These are phyloP conservation scores for Coryphaenoides rupestris DNA, from an alignment of 2,113 vertebrate genomes.

Conservation along the genomic window DNA sequence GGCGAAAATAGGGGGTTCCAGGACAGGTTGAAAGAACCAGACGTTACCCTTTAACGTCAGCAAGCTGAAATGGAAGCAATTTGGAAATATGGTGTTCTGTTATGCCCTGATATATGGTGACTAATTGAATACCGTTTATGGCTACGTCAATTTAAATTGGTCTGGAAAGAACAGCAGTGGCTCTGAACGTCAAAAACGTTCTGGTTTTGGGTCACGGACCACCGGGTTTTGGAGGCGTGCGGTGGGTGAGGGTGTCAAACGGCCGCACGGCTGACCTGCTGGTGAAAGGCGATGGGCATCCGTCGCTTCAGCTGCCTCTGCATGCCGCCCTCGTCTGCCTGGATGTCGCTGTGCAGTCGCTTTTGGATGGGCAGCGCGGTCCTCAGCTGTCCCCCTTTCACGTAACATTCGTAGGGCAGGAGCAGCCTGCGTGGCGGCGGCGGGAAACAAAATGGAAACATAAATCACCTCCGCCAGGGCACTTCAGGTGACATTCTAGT, in stretches of 20 bases:
- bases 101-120: no score
- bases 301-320: constrained; percentile 44
- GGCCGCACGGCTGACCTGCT: constrained; percentile 58
- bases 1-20: no score
- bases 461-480: not conserved
- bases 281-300: constrained; percentile 7
- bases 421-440: constrained; percentile 53
- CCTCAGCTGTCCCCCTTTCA: constrained; percentile 53
- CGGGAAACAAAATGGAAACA: not conserved
- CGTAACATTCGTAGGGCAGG: constrained; percentile 69
- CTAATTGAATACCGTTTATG: not conserved
- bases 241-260: no score
- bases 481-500: not conserved
- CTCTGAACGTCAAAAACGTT: no score
- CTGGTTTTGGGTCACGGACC: no score
- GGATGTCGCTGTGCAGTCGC: constrained; percentile 12
- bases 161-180: no score
- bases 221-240: no score
- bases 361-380: constrained; percentile 44
- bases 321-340: constrained; percentile 29
- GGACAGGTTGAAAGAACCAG: no score
- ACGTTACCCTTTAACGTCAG: no score
- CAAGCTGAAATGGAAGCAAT: no score
- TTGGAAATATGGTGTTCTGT: no score
- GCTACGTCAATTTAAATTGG: not conserved